Evolutionary conservation across 2,113 vertebrate species (phyloP).

Genomic region (Trogon melanurus): DNA sequence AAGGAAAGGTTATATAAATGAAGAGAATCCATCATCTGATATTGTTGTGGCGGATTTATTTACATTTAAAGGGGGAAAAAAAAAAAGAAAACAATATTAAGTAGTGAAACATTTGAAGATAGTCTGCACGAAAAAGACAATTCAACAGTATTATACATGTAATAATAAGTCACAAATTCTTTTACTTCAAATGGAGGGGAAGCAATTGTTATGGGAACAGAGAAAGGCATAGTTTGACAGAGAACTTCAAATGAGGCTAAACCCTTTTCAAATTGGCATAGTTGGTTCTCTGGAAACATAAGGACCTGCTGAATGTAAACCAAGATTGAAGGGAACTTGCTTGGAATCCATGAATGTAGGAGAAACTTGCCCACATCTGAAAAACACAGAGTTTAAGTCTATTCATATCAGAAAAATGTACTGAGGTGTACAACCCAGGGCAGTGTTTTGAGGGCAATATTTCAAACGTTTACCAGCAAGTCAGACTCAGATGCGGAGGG

Average conservation of each 20-base stretch:
- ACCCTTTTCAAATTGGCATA: not conserved
- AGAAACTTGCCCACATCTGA: not conserved
- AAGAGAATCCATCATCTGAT: conserved; percentile 29
- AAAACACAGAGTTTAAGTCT: not conserved
- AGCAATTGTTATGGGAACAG: not conserved
- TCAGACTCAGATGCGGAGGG: not conserved
- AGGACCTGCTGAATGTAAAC: not conserved
- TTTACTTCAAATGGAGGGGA: not conserved
- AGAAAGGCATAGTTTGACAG: not conserved
- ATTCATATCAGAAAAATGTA: not conserved
- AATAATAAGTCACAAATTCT: not conserved
- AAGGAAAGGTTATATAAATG: conserved; percentile 43
- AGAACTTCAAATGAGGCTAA: not conserved
- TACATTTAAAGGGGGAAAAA: not conserved
- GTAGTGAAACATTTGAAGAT: not conserved
- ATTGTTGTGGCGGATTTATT: not conserved
- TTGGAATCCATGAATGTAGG: not conserved
- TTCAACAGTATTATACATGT: not conserved
- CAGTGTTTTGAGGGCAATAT: not conserved
- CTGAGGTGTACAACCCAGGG: not conserved
- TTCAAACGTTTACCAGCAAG: not conserved
- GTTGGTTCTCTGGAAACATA: not conserved
- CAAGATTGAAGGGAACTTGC: not conserved
- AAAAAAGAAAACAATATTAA: not conserved
- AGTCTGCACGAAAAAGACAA: not conserved